Evolutionary conservation across 2,797 vertebrate genomes (phyloP).

Genomic region (Dermochelys coriacea): DNA sequence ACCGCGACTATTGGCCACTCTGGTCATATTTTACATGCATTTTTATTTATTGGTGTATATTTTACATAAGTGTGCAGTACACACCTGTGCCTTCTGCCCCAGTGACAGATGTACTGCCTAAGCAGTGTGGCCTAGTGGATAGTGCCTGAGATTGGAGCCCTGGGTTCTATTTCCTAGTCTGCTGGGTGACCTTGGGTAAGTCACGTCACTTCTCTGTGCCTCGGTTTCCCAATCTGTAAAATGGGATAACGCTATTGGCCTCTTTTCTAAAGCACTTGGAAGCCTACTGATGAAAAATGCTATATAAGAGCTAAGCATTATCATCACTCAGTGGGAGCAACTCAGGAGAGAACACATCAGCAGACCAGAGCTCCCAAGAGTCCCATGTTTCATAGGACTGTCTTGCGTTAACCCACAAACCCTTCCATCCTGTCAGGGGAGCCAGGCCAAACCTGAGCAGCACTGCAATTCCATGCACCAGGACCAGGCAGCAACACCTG

Average conservation of each 20-base stretch:
- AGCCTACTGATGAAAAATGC: neutral
- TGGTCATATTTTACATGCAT: neutral
- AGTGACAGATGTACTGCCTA: neutral
- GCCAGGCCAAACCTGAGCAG: neutral
- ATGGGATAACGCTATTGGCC: neutral
- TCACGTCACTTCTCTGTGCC: neutral
- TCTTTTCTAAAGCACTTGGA: slow-evolving; percentile 1
- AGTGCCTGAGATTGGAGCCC: neutral
- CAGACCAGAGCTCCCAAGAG: neutral
- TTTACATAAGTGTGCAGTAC: neutral
- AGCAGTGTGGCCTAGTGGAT: neutral
- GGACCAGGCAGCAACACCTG: neutral
- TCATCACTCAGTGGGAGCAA: neutral
- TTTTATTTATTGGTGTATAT: too few relatives aligned
- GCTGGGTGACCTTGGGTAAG: neutral
- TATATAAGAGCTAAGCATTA: neutral
- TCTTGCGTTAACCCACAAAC: neutral
- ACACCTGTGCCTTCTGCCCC: neutral
- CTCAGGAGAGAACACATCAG: neutral
- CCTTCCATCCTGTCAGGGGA: neutral
- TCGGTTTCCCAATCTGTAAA: neutral
- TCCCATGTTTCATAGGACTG: neutral
- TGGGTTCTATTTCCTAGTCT: neutral
- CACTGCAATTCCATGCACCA: neutral
- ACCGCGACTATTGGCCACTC: neutral